Evolutionary conservation across 2,113 vertebrate genomes (phyloP).

Genomic region (Cichladusa arquata): DNA sequence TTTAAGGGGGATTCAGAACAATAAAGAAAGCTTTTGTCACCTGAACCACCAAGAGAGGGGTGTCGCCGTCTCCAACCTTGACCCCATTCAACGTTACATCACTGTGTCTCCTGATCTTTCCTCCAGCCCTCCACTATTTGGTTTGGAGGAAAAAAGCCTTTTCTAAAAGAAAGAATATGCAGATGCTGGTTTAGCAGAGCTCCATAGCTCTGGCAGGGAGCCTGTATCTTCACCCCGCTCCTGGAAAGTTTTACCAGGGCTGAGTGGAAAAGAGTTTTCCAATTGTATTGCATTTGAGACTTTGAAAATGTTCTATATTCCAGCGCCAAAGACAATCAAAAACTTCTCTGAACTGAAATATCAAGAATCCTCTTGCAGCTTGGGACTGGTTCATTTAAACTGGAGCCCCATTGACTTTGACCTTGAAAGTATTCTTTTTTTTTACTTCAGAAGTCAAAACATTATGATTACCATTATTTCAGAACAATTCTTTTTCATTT

Average conservation of each 20-base stretch:
- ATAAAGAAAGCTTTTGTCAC: too few species aligned
- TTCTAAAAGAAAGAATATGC: not conserved
- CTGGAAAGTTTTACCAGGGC: not conserved
- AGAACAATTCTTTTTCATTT: not conserved
- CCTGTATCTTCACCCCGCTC: not conserved
- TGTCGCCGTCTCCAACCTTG: too few species aligned
- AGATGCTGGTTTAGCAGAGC: not conserved
- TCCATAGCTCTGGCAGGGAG: not conserved
- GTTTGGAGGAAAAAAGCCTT: not conserved
- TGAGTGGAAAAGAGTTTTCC: not conserved
- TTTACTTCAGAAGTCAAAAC: not conserved
- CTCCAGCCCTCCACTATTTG: fast-evolving
- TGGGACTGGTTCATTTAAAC: not conserved
- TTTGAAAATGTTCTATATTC: not conserved
- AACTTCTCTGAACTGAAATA: not conserved
- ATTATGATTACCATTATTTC: not conserved
- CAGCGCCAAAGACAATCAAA: not conserved
- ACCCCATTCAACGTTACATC: not conserved
- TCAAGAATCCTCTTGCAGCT: not conserved
- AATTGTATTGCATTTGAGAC: not conserved
- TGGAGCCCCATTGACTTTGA: not conserved
- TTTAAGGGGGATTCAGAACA: too few species aligned
- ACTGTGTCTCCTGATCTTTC: not conserved
- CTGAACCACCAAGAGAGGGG: too few species aligned
- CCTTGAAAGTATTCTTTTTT: not conserved